Base-by-base conservation (phyloP, 2,113 vertebrate species). In the Notothenia rossii region DNA sequence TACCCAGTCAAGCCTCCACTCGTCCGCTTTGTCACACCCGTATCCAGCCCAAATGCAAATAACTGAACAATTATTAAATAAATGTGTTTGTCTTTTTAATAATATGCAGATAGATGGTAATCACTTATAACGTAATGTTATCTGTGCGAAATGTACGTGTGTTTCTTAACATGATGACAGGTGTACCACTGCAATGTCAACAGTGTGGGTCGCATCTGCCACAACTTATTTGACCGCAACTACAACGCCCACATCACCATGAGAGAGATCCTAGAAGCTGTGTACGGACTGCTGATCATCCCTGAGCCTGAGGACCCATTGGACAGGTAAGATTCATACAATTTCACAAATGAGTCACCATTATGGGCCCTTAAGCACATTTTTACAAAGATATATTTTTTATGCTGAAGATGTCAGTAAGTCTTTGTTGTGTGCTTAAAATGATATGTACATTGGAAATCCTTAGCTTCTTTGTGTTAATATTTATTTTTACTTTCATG, bases 141-240 rank as follows among this genome's bases (percentile, higher is more conserved):
- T 18, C 14, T 29, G 50, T 64, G 48, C 2, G 22, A 12, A 29
- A 15, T 10, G 50, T 14, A 15, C 0, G 3, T 3, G n/a, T 62
- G 25, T 80, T 87, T 72, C 85, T 91, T 88, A 92, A 91, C 62
- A 45, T 3, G 3, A 36, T 8, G 1, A 18, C 66, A 93, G 93
- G 55, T 94, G 1, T 93, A 94, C 76, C 92, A 94, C 81, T 93
- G 93, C 79, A 94, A 93, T 53, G 71, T 94, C 49, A 94, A 94
- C 79, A 94, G 74, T 12, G 89, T 90, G 53, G 93, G 92, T 0
- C 89, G 92, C 40, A 91, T 94, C 72, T 94, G 93, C 80, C 93
- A 93, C 85, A 93, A 91, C 76, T 87, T 94, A 59, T 94, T 94
- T 85, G 92, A 94, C 65, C 91, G 92, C 7, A 89, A 70, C 65